A percentile compares a stretch with the other conserved stretches of the same genome.
Conservation (phyloP, 2,888 invertebrate genomes). For the Anaspis maculata region DNA sequence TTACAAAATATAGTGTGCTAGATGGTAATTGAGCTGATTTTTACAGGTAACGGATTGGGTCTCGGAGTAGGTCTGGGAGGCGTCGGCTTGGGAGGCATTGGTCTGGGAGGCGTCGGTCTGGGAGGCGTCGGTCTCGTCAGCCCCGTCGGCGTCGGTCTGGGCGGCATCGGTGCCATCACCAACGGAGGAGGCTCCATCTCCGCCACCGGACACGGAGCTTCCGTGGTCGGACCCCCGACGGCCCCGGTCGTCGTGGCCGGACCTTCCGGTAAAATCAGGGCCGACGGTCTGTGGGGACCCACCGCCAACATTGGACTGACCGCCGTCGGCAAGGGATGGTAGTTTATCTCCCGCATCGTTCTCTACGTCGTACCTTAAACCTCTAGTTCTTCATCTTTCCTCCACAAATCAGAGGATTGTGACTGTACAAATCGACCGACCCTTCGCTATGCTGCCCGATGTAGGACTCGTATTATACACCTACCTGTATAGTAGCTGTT, state of each 20-base stretch:
- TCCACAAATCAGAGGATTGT: too few species aligned
- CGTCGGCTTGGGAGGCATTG: background rate
- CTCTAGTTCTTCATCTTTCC: background rate
- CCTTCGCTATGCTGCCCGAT: too few species aligned
- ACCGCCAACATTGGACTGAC: constrained; percentile 13
- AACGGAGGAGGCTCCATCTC: constrained; percentile 21
- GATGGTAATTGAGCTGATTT: too few species aligned
- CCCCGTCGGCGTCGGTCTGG: background rate
- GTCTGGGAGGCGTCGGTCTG: background rate
- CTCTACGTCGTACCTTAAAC: too few species aligned
- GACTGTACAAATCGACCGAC: too few species aligned
- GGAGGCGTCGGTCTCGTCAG: background rate
- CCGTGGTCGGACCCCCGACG: constrained; percentile 29
- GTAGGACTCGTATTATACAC: too few species aligned
- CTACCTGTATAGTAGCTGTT: too few species aligned
- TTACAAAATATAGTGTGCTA: too few species aligned
- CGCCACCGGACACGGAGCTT: constrained; percentile 28
- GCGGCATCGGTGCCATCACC: constrained; percentile 18
- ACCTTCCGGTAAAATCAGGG: constrained; percentile 26
- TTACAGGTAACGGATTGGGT: too few species aligned
- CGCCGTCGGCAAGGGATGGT: background rate
- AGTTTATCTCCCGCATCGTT: too few species aligned
- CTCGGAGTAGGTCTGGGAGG: constrained; percentile 4
- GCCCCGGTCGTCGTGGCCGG: constrained; percentile 27
- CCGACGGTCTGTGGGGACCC: constrained; percentile 29